phyloP scores from a whole-genome alignment of 1,140 invertebrate species.

The Ephestia elutella region DNA sequence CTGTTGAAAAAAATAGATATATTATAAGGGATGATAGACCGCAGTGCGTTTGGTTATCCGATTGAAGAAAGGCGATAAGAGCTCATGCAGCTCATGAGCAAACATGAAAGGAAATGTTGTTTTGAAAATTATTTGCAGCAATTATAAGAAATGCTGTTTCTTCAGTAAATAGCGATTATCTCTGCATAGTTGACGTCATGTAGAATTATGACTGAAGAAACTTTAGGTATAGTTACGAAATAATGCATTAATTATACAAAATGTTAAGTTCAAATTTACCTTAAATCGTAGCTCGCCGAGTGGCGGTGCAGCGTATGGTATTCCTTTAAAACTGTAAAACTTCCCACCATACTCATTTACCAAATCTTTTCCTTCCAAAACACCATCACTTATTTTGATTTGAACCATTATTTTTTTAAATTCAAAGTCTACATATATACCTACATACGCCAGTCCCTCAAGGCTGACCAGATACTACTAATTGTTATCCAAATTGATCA shows the following conservation, averaged over 20 bases:
- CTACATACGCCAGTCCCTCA: not conserved
- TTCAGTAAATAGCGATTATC: too few relatives aligned
- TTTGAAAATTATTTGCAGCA: too few relatives aligned
- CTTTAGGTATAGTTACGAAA: too few relatives aligned
- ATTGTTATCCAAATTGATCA: not conserved
- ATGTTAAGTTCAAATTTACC: not conserved
- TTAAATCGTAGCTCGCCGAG: conserved; percentile 9
- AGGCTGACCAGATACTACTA: not conserved
- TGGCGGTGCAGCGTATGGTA: conserved; percentile 8
- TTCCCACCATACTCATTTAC: not conserved
- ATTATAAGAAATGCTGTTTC: too few relatives aligned
- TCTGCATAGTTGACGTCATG: too few relatives aligned
- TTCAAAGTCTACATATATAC: not conserved
- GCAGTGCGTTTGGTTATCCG: too few relatives aligned
- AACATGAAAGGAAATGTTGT: too few relatives aligned
- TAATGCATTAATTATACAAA: too few relatives aligned
- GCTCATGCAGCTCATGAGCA: too few relatives aligned
- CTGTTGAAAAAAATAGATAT: conserved; percentile 21
- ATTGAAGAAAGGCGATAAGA: too few relatives aligned
- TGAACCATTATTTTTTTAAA: conserved; percentile 3
- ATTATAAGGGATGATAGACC: too few relatives aligned
- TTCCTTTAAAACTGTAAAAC: conserved; percentile 11
- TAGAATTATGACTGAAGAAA: too few relatives aligned
- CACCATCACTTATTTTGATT: conserved; percentile 6
- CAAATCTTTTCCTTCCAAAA: not conserved